phyloP scores from a whole-genome alignment of 2,888 invertebrate species.

The Oscheius onirici region DNA sequence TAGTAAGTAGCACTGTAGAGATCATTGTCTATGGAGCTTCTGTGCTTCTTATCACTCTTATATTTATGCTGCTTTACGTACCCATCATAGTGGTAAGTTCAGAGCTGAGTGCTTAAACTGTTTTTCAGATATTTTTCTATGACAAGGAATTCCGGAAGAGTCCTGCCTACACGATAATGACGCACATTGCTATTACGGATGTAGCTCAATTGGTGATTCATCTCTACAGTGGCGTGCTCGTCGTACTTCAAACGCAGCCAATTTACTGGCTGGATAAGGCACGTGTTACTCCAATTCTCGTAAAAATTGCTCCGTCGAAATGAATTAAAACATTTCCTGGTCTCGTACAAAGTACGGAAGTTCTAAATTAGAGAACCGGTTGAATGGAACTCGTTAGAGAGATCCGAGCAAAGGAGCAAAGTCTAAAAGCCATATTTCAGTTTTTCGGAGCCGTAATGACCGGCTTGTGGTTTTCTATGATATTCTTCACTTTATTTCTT shows the following conservation, averaged over 20 bases:
- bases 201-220: conserved; percentile 22
- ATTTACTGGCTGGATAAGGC: conserved; percentile 14
- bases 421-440: conserved; percentile 6
- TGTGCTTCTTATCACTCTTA: background rate
- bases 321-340: no score
- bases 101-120: background rate
- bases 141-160: conserved; percentile 21
- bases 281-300: background rate
- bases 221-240: conserved; percentile 23
- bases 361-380: no score
- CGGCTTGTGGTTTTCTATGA: conserved; percentile 27
- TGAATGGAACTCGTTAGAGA: no score
- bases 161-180: conserved; percentile 31
- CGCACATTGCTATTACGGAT: conserved; percentile 29
- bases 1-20: no score
- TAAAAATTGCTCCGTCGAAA: no score
- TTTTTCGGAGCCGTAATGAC: conserved; percentile 25
- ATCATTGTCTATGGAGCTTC: conserved; percentile 1
- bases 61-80: conserved; percentile 10
- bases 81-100: conserved; percentile 1
- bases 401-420: background rate
- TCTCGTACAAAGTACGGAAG: no score
- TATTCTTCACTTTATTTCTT: conserved; percentile 16
- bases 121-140: conserved; percentile 26
- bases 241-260: conserved; percentile 8